Percentiles rank a stretch among this genome's conserved stretches.
These are phyloP conservation scores for Maylandia zebra DNA, from an alignment of 2,113 vertebrate species.

Conservation along the genomic window DNA sequence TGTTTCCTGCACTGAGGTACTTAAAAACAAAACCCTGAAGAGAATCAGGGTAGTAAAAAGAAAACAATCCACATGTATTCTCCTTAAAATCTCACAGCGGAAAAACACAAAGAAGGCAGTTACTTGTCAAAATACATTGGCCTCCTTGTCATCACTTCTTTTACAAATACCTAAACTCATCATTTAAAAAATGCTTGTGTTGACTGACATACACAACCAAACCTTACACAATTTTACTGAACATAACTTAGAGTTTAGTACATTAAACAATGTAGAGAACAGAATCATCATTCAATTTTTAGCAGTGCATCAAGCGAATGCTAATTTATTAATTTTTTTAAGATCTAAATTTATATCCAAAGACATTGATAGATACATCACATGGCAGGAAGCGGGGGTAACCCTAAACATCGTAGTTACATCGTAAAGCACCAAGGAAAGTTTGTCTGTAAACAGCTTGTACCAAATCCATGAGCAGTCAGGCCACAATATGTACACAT, in stretches of 20 bases:
- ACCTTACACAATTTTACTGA: conserved; percentile 17
- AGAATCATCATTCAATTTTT: not conserved
- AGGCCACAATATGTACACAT: not conserved
- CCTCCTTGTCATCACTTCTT: not conserved
- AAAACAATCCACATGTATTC: not conserved
- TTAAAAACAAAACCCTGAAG: conserved; percentile 25
- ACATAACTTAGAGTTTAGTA: conserved; percentile 20
- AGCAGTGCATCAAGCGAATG: conserved; percentile 10
- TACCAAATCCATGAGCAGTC: not conserved
- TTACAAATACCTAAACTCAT: not conserved
- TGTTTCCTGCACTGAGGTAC: conserved; percentile 31
- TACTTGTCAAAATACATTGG: not conserved
- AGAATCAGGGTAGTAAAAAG: not conserved
- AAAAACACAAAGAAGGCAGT: conserved; percentile 2
- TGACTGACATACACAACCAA: conserved; percentile 17
- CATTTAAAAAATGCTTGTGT: not conserved
- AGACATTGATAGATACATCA: conserved; percentile 15
- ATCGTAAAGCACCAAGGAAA: conserved; percentile 2
- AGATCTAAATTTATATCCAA: not conserved
- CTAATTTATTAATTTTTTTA: not conserved
- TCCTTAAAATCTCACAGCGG: not conserved
- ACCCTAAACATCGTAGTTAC: not conserved
- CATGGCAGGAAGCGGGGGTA: conserved; percentile 14
- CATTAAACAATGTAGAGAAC: conserved; percentile 21
- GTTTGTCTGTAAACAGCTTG: conserved; percentile 44